A percentile compares a stretch with the other conserved stretches of the same genome.
Conservation (phyloP, 2,888 invertebrate species). For the Cephus pygmeus region DNA sequence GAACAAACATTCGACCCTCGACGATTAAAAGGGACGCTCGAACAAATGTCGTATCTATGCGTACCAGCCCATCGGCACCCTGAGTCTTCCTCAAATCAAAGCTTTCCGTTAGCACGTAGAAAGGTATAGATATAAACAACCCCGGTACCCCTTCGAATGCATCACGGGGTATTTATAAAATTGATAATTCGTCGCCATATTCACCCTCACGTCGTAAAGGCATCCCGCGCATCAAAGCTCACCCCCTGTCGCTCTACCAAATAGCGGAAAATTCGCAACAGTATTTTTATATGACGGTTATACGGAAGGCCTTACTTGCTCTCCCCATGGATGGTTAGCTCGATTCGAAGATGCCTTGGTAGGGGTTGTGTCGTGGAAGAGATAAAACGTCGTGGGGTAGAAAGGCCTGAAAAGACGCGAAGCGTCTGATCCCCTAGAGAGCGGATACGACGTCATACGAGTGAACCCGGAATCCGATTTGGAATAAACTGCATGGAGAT, state of each 20-base stretch:
- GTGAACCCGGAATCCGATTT: constrained; percentile 52
- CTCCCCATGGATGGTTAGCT: neutral
- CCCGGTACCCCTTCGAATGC: neutral
- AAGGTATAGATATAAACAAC: neutral
- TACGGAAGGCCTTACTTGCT: neutral
- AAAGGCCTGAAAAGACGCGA: constrained; percentile 35
- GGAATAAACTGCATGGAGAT: constrained; percentile 52
- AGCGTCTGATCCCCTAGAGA: constrained; percentile 42
- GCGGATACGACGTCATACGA: constrained; percentile 48
- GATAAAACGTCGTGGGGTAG: constrained; percentile 26
- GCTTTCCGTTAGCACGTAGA: neutral
- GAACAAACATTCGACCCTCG: constrained; percentile 3
- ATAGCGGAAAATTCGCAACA: constrained; percentile 38
- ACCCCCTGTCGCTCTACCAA: constrained; percentile 15
- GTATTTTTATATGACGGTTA: neutral
- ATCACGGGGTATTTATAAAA: neutral
- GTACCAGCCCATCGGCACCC: neutral
- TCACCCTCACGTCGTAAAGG: neutral
- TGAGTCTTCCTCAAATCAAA: neutral
- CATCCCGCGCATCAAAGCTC: constrained; percentile 18
- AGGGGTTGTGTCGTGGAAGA: constrained; percentile 1
- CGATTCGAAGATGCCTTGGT: neutral
- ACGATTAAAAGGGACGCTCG: constrained; percentile 4
- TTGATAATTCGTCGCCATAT: neutral
- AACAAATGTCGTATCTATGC: neutral